Percentiles rank a stretch among this genome's conserved stretches.
Conservation (phyloP, 2,113 vertebrate genomes). For the Carollia perspicillata region DNA sequence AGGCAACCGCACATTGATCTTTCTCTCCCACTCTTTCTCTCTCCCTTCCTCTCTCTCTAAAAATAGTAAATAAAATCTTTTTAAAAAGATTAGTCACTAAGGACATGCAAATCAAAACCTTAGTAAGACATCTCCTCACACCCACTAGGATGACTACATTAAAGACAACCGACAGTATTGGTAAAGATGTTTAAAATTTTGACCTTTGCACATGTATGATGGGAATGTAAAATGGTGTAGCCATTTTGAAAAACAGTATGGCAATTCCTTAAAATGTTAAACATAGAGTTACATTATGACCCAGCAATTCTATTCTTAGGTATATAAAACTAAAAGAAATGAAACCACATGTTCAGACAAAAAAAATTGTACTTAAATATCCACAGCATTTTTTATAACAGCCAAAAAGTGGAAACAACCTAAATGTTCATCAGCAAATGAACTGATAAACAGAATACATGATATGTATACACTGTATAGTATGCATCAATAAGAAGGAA, state of each 20-base stretch:
- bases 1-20: too few species aligned
- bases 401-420: not conserved
- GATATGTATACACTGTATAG: not conserved
- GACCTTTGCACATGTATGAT: not conserved
- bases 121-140: not conserved
- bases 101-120: not conserved
- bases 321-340: not conserved
- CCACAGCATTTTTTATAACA: not conserved
- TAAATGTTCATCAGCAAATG: not conserved
- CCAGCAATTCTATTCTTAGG: not conserved
- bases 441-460: not conserved
- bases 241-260: not conserved
- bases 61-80: too few species aligned
- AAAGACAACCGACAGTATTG: not conserved
- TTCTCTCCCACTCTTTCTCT: too few species aligned
- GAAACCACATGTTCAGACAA: not conserved
- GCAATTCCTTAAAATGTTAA: not conserved
- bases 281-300: not conserved
- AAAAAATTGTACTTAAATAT: not conserved
- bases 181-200: not conserved
- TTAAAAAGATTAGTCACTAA: not conserved
- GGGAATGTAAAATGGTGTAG: not conserved
- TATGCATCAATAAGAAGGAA: not conserved
- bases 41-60: too few species aligned
- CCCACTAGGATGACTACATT: not conserved